Evolutionary conservation across 2,888 invertebrate genomes (phyloP).

Genomic region (Dryadula phaetusa): DNA sequence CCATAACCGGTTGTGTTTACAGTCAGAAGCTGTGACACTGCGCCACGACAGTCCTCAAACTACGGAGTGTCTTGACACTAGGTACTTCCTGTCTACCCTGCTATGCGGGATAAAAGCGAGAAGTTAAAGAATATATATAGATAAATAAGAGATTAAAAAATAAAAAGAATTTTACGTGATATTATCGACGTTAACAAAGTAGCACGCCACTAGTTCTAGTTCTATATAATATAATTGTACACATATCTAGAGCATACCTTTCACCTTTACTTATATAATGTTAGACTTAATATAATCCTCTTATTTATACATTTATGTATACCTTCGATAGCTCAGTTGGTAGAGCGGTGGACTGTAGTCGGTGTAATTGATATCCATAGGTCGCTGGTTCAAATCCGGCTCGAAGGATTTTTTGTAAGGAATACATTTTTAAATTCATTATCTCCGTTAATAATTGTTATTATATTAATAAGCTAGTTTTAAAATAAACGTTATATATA

Average conservation of each 20-base stretch:
- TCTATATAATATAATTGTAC: conserved; percentile 11
- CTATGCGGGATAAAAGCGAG: too few relatives aligned
- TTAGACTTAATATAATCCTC: conserved; percentile 8
- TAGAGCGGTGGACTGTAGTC: conserved; percentile 84
- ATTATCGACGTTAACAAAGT: too few relatives aligned
- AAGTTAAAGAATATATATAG: too few relatives aligned
- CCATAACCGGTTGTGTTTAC: too few relatives aligned
- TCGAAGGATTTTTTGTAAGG: conserved; percentile 73
- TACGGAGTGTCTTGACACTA: too few relatives aligned
- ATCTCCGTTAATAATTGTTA: not conserved
- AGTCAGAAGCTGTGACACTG: too few relatives aligned
- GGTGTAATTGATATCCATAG: conserved; percentile 77
- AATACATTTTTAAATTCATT: not conserved
- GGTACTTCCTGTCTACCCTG: too few relatives aligned
- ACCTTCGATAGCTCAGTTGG: conserved; percentile 85
- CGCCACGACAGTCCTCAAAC: too few relatives aligned
- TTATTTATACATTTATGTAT: not conserved
- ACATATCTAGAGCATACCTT: conserved; percentile 33
- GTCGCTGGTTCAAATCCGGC: conserved; percentile 87
- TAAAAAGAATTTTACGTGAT: too few relatives aligned
- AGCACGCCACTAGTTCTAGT: too few relatives aligned
- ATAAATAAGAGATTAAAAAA: too few relatives aligned
- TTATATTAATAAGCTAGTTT: not conserved
- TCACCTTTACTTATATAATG: conserved; percentile 31
- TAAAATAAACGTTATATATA: too few relatives aligned